Conservation (phyloP, 1,140 invertebrate species). For the Trissolcus basalis region DNA sequence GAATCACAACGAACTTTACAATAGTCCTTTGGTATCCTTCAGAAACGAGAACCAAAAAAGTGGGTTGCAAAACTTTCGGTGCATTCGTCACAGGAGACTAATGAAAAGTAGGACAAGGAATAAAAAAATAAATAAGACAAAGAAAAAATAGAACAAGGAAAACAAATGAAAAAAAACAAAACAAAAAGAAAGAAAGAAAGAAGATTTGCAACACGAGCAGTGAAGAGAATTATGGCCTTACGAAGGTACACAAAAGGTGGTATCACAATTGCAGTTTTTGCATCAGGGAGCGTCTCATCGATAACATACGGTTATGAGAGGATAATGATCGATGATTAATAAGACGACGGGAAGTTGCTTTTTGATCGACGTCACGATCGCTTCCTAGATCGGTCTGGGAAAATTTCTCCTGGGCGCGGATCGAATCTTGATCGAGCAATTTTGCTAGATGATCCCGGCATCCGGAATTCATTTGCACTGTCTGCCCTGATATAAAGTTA, state of each 20-base stretch:
- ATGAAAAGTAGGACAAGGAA: neutral
- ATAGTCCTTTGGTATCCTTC: too few species aligned
- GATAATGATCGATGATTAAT: constrained; percentile 59
- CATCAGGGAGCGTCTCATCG: neutral
- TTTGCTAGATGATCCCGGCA: constrained; percentile 4
- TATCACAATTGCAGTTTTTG: constrained; percentile 41
- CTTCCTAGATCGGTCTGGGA: constrained; percentile 34
- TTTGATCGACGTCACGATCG: constrained; percentile 23
- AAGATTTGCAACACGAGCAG: too few species aligned
- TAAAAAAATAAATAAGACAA: constrained; percentile 2
- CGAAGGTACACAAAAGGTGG: too few species aligned
- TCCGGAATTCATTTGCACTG: constrained; percentile 26
- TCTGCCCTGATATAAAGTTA: constrained; percentile 10
- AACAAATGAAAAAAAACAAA: too few species aligned
- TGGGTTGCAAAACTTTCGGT: constrained; percentile 27
- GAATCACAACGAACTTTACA: too few species aligned
- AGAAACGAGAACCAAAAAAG: constrained; percentile 9
- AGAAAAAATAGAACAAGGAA: neutral
- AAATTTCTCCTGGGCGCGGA: constrained; percentile 28
- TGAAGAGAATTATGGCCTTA: constrained; percentile 38
- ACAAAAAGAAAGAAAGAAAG: too few species aligned
- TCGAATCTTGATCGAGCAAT: constrained; percentile 27
- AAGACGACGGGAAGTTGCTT: constrained; percentile 51
- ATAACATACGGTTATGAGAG: constrained; percentile 35
- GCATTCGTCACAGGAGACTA: constrained; percentile 15